Evolutionary conservation across 2,888 invertebrate species (phyloP), one percentile per base, ranked within the genome.

Genomic region (Orchestes rusci): DNA sequence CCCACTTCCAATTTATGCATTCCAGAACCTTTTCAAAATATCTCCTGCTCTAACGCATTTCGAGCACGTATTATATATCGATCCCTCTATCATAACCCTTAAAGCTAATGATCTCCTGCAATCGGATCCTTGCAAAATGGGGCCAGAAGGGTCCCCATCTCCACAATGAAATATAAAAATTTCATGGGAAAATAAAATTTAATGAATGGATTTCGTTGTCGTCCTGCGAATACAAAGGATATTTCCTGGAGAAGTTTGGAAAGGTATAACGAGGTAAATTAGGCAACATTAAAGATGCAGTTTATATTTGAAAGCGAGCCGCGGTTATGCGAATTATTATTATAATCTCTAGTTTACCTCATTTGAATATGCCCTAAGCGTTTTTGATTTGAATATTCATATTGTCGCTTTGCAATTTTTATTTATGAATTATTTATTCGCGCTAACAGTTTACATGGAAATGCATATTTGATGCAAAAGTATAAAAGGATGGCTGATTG

Each of bases 111-210:
- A 47, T 47, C 35, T 42, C 47, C 30, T 39, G 43, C 39, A 43
- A 43, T 43, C 43, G 43, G 43, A 43, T 39, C 35, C 34, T 34
- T 15, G 12, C 23, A 13, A 7, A 18, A 31, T 20, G 13, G 43
- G 19, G 36, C 43, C 43, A 43, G 43, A 43, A 43, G 43, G 37
- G 43, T 38, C 39, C 44, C 44, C 23, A 37, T 43, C n/a, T n/a
- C 37, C 43, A 39, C 43, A 35, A 40, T 44, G 32, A 42, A 45
- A 45, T 45, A 45, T 45, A 49, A 49, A 49, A 49, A 45, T 45
- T 45, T 49, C 49, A 49, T 45, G 42, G 38, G 17, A 37, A 39
- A 45, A 49, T 49, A 49, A 49, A 49, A 49, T 49, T 45, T 49
- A 49, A 49, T 49, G 49, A 45, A 49, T 49, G 45, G 49, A 40